Conservation (phyloP, 2,888 invertebrate genomes). For the Parapristionchus giblindavisi region DNA sequence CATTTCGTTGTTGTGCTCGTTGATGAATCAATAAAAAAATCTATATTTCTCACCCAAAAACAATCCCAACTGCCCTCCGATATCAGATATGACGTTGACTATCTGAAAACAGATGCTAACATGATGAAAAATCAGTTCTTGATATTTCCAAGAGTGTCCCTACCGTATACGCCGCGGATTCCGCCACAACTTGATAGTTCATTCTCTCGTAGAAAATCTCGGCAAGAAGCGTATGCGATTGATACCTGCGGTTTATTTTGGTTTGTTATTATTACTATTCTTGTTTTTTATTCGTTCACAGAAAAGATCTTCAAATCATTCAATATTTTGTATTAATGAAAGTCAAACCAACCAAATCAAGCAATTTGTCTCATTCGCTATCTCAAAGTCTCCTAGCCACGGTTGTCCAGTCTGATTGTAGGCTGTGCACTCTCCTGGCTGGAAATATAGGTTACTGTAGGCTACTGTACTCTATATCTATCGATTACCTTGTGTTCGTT, state of each 20-base stretch:
- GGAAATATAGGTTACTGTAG: conserved; percentile 37
- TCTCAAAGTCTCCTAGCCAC: conserved; percentile 40
- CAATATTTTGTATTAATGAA: too few species aligned
- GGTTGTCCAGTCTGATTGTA: conserved; percentile 41
- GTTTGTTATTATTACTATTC: too few species aligned
- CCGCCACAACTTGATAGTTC: conserved; percentile 67
- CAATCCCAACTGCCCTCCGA: conserved; percentile 71
- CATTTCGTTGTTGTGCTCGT: neutral
- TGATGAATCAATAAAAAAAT: neutral
- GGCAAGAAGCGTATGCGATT: conserved; percentile 69
- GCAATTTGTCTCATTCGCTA: conserved; percentile 10
- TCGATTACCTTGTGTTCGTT: conserved; percentile 40
- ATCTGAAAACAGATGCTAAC: conserved; percentile 57
- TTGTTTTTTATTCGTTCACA: too few species aligned
- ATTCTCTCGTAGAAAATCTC: conserved; percentile 70
- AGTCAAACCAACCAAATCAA: neutral
- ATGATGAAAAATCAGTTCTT: neutral
- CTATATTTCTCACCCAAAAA: conserved; percentile 64
- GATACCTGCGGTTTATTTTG: conserved; percentile 58
- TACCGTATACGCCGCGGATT: conserved; percentile 62
- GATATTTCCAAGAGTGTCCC: neutral
- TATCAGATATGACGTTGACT: conserved; percentile 70
- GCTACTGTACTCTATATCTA: neutral
- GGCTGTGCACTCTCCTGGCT: conserved; percentile 62
- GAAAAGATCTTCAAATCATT: too few species aligned